These are phyloP conservation scores for Fopius arisanus DNA, from an alignment of 1,140 invertebrate species.

Conservation along the genomic window DNA sequence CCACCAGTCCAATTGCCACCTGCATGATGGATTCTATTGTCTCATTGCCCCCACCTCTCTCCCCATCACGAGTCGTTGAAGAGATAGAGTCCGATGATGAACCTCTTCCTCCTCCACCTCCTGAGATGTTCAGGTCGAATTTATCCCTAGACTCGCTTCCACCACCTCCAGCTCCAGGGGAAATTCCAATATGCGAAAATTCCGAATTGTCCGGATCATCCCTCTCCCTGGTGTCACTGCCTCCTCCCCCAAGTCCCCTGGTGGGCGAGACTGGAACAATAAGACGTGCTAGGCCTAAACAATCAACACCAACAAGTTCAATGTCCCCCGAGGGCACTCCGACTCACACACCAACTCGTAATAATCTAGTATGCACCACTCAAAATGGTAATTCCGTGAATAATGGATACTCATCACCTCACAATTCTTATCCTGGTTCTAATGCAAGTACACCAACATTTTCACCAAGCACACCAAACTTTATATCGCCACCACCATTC, in stretches of 20 bases:
- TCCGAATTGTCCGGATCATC: slow-evolving; percentile 74
- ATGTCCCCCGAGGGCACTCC: slow-evolving; percentile 48
- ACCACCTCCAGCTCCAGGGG: slow-evolving; percentile 77
- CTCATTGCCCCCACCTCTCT: slow-evolving; percentile 68
- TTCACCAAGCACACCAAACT: slow-evolving; percentile 46
- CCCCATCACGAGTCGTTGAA: slow-evolving; percentile 61
- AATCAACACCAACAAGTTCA: slow-evolving; percentile 54
- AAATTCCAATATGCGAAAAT: slow-evolving; percentile 67
- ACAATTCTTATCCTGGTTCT: slow-evolving; percentile 51
- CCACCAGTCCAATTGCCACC: slow-evolving; percentile 58
- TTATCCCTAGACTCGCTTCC: slow-evolving; percentile 78
- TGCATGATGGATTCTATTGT: slow-evolving; percentile 68
- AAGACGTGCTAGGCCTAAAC: slow-evolving; percentile 58
- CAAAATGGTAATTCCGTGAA: slow-evolving; percentile 27
- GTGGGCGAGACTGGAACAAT: slow-evolving; percentile 64
- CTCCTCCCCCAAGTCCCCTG: slow-evolving; percentile 70
- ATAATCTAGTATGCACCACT: background rate
- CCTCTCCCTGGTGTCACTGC: slow-evolving; percentile 72
- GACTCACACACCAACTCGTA: slow-evolving; percentile 32
- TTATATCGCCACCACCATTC: slow-evolving; percentile 59
- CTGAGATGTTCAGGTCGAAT: slow-evolving; percentile 76
- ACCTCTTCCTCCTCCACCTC: slow-evolving; percentile 70
- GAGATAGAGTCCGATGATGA: slow-evolving; percentile 54
- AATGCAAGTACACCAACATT: slow-evolving; percentile 50
- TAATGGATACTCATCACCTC: slow-evolving; percentile 40